Conservation (phyloP, 2,888 invertebrate species). For the Lasius platythorax region DNA sequence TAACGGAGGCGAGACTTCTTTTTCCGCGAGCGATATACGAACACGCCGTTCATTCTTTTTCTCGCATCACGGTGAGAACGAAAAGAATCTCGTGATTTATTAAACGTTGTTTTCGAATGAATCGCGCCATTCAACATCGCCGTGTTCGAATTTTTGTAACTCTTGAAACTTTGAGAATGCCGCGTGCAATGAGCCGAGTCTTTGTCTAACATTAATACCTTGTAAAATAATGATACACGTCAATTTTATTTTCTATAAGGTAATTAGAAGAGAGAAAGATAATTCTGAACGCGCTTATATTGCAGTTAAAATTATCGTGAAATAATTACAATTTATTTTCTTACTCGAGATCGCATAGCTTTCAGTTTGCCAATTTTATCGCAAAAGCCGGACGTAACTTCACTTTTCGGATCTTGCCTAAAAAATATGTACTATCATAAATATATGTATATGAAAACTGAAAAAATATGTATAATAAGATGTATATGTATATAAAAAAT, state of each 20-base stretch:
- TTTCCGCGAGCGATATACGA: slow-evolving; percentile 7
- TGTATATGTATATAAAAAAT: too few relatives aligned
- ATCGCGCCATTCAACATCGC: slow-evolving; percentile 18
- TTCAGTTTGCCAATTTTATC: slow-evolving; percentile 13
- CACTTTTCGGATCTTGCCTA: slow-evolving; percentile 35
- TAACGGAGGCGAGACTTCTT: slow-evolving; percentile 43
- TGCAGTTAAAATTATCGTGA: neutral
- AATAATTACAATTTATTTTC: slow-evolving; percentile 19
- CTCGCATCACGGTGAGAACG: neutral
- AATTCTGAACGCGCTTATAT: neutral
- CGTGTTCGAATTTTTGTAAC: neutral
- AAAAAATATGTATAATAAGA: too few relatives aligned
- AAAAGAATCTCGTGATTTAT: slow-evolving; percentile 26
- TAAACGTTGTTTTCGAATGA: slow-evolving; percentile 27
- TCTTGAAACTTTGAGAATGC: neutral
- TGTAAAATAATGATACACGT: neutral
- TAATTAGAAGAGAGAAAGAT: neutral
- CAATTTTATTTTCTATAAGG: neutral
- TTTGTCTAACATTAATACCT: slow-evolving; percentile 5
- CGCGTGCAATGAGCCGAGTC: neutral
- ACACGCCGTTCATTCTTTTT: neutral
- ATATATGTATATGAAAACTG: neutral
- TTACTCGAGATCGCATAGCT: slow-evolving; percentile 47
- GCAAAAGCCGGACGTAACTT: slow-evolving; percentile 9
- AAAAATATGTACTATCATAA: neutral